Evolutionary conservation across 2,797 vertebrate species (phyloP), one percentile per base, ranked within the genome.

Genomic region (Acipenser ruthenus): DNA sequence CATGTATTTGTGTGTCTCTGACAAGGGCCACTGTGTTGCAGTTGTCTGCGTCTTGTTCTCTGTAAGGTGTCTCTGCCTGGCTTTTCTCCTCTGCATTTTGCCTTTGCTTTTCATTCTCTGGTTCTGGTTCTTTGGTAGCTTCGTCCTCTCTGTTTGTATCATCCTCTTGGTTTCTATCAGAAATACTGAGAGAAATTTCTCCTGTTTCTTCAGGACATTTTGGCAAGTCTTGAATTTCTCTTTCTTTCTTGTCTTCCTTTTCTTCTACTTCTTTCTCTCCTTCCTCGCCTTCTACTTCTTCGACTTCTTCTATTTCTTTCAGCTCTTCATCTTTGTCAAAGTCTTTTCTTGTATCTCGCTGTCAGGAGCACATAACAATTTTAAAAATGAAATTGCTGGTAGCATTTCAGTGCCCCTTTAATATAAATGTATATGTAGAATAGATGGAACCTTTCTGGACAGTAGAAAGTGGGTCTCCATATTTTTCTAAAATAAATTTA

Each of bases 331-430:
- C 81, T 68, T 77, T 78, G 64, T 77, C 83, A 8, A 71, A 68
- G 63, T 85, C 82, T 49, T 77, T 71, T 10, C 70, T 49, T 13
- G 81, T 67, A 12, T 67, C 78, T 83, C 83, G 89, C 88, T 92
- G 71, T 68, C 66, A 13, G 69, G 76, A 66, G 37, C 37, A 37
- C 37, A 37, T 37, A 37, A 72, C 60, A 82, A 3, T 23, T 18
- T 10, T 37, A 53, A 53, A 15, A 53, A 62, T 13, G 48, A 66
- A 4, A 50, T 11, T 18, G 13, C 7, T 51, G n/a, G 5, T 7
- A 13, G 49, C 37, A 37, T 37, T 37, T 37, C 4, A 37, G 37
- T 18, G 18, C 37, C 37, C 37, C 37, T 37, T 37, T 37, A 37
- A 37, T 37, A 37, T 37, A 37, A 37, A 37, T 37, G 37, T 37